phyloP scores from a whole-genome alignment of 1,140 invertebrate genomes.

The Cyphomyrmex costatus region DNA sequence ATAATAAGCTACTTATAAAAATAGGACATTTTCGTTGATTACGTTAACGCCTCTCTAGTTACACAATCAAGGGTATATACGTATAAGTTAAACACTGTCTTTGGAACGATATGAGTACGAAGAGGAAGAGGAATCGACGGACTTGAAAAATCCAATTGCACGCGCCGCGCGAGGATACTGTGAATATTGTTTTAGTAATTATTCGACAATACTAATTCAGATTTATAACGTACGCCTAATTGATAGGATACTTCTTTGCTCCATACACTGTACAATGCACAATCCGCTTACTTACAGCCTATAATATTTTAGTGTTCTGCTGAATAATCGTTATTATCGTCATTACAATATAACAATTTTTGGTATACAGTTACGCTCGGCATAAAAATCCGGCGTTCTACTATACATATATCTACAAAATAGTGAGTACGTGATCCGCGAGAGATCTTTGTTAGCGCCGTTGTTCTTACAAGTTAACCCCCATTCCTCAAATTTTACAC shows the following conservation, averaged over 20 bases:
- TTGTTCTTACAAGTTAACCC: conserved; percentile 33
- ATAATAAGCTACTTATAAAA: conserved; percentile 64
- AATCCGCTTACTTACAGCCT: conserved; percentile 64
- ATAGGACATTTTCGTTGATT: conserved; percentile 57
- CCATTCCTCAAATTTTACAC: conserved; percentile 15
- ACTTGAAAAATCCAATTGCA: conserved; percentile 64
- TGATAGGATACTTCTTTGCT: conserved; percentile 77
- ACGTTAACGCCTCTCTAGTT: conserved; percentile 40
- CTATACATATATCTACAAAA: conserved; percentile 87
- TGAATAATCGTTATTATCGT: conserved; percentile 79
- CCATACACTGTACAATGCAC: conserved; percentile 82
- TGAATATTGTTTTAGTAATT: conserved; percentile 82
- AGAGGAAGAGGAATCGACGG: conserved; percentile 59
- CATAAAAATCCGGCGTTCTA: conserved; percentile 80
- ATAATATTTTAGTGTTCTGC: conserved; percentile 69
- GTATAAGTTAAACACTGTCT: conserved; percentile 48
- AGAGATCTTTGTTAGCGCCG: conserved; percentile 67
- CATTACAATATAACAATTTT: conserved; percentile 83
- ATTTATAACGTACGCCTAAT: conserved; percentile 84
- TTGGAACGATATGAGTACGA: conserved; percentile 45
- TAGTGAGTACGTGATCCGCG: conserved; percentile 80
- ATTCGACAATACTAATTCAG: conserved; percentile 81
- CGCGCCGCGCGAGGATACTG: conserved; percentile 73
- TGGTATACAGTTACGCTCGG: conserved; percentile 83
- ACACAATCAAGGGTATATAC: conserved; percentile 46